Base-by-base conservation (phyloP, 1,140 invertebrate genomes). In the Drosophila carrolli region DNA sequence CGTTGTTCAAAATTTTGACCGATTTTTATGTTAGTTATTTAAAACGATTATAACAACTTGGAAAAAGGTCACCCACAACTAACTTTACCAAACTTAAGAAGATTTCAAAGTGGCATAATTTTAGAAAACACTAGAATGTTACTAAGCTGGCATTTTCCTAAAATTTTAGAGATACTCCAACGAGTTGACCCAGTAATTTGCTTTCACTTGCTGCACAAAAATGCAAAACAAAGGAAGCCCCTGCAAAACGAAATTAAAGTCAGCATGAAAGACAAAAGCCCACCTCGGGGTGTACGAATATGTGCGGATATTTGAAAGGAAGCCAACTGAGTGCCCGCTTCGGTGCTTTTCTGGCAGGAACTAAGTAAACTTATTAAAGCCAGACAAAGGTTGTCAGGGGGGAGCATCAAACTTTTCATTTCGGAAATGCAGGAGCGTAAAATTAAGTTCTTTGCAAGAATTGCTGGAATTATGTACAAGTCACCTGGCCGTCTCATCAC, bases 381-480 rank as follows among this genome's bases (percentile, higher is more conserved):
- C 51, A 43, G 57, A 46, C 38, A 48, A 61, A 70, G 38, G 62
- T 59, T 68, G 47, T 51, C 19, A 14, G 51, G 50, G 59, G 14
- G 59, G 5, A 4, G 13, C 35, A 46, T 29, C 14, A 57, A 29
- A 51, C 53, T 67, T 80, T 80, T 77, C 48, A 66, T 66, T 71
- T 70, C 50, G 46, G 35, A 68, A 84, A 84, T 89, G 65, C 84
- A 89, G 58, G 65, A 80, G 84, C 84, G 84, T 89, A 88, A 88
- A 88, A 89, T 88, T 88, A 88, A 89, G 80, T 88, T 89, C 68
- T 61, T 63, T 55, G 63, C 47, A 9, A 51, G 50, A 75, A 75
- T 77, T 51, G 51, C n/a, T 58, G 63, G 72, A 80, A 89, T 88
- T 89, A 83, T 89, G 80, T 65, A 81, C 84, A 81, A 88, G 80